These are phyloP conservation scores for Arrhopalites spinosus DNA, from an alignment of 2,888 invertebrate genomes.

Conservation along the genomic window DNA sequence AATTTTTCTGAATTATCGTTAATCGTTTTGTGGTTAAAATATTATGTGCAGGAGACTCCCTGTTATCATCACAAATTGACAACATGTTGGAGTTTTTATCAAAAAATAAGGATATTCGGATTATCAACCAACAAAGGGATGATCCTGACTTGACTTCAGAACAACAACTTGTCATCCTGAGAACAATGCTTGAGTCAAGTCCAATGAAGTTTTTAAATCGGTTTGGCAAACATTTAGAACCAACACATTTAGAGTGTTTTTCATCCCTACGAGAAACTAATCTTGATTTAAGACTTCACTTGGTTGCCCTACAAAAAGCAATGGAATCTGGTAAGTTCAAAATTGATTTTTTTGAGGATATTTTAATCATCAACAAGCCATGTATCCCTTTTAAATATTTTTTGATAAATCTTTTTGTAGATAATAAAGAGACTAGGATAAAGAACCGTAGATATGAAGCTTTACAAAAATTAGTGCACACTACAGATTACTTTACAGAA, in stretches of 20 bases:
- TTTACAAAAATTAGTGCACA: constrained; percentile 71
- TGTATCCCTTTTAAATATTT: neutral
- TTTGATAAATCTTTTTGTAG: constrained; percentile 18
- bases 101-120: constrained; percentile 39
- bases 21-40: neutral
- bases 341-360: no score
- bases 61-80: constrained; percentile 31
- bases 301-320: constrained; percentile 32
- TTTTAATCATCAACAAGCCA: no score
- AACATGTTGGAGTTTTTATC: constrained; percentile 51
- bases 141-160: constrained; percentile 72
- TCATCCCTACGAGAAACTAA: constrained; percentile 58
- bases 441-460: constrained; percentile 83
- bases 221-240: constrained; percentile 74
- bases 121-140: constrained; percentile 81
- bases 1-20: no score
- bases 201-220: constrained; percentile 74
- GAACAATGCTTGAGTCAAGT: constrained; percentile 68
- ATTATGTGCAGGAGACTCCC: constrained; percentile 34
- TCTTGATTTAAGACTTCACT: constrained; percentile 65
- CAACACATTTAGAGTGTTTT: constrained; percentile 74
- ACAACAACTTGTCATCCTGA: constrained; percentile 74
- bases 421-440: constrained; percentile 30
- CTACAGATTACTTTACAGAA: constrained; percentile 83
- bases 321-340: constrained; percentile 36